These are phyloP conservation scores for Cathartes aura DNA, from an alignment of 2,113 vertebrate species.

Conservation along the genomic window DNA sequence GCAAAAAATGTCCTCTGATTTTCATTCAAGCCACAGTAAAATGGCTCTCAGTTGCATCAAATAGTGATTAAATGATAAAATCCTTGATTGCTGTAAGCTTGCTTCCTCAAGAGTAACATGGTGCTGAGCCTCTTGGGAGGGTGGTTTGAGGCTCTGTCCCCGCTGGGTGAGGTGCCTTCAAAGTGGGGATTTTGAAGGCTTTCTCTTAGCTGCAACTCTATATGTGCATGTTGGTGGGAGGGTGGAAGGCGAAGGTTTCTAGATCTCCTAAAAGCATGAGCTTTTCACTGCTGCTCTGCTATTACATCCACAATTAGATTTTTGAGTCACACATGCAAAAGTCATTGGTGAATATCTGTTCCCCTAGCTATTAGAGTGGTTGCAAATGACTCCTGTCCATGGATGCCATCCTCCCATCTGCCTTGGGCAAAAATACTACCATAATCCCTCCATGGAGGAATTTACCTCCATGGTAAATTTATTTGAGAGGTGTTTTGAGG, in stretches of 20 bases:
- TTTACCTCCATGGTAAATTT: too few relatives aligned
- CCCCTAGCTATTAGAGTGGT: neutral
- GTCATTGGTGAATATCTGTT: neutral
- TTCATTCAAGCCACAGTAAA: neutral
- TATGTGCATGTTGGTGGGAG: too few relatives aligned
- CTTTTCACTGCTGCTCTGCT: neutral
- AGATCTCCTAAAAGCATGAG: neutral
- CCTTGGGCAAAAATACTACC: neutral
- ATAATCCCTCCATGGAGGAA: rapidly evolving
- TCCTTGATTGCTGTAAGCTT: neutral
- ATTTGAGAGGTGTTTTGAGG: neutral
- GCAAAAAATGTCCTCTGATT: neutral
- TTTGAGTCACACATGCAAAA: neutral
- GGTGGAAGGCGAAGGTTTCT: neutral
- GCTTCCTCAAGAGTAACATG: rapidly evolving
- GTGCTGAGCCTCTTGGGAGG: neutral
- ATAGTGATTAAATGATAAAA: neutral
- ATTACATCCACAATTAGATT: neutral
- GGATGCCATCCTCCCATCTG: neutral
- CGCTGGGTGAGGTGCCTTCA: neutral
- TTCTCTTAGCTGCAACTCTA: neutral
- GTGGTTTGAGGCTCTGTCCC: neutral
- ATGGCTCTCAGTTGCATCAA: rapidly evolving
- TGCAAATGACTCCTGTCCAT: rapidly evolving
- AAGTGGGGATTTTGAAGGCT: neutral